Evolutionary conservation across 2,113 vertebrate species (phyloP), one percentile per base, ranked within the genome.

Genomic region (Asarcornis scutulata): DNA sequence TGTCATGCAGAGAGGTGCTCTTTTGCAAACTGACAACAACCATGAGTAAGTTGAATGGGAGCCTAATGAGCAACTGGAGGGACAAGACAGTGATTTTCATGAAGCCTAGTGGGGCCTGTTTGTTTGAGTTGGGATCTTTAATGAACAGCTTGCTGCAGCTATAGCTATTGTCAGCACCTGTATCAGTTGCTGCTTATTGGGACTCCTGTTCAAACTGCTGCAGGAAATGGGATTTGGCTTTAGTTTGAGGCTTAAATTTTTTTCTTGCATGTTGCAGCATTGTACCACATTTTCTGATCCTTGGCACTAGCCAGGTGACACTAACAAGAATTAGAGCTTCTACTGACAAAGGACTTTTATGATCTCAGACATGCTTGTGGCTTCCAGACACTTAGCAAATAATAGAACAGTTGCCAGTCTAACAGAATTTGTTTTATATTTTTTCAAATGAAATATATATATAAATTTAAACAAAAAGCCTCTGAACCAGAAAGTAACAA

Each of bases 91-190:
- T 26, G 89, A 73, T 92, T 93, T 91, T 67, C 81, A 58, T 40
- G 74, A 31, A 88, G 77, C 67, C 67, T 42, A 1, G 17, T 44
- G 40, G 22, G 34, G 6, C 67, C 76, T 75, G 46, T 67, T 90
- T 88, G 20, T 73, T 92, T 52, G 53, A 91, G 36, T 52, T 48
- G 73, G 60, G 66, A 88, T 71, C 56, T 96, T 81, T 87, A 89
- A 94, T 48, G 91, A 68, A 67, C 71, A 90, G 88, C 59, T 82
- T 83, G 75, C 71, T 90, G 91, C 42, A 75, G 83, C 53, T 40
- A 36, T 59, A 48, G 74, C 94, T 93, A 93, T 93, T 94, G 89
- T 93, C 89, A 94, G 74, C 94, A 95, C 91, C 92, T 96, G 86
- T 62, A 52, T 83, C 80, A 7, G 68, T 44, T 25, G 11, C 73